Evolutionary conservation across 2,797 vertebrate genomes (phyloP), one percentile per base, ranked within the genome.

Genomic region (Esox masquinongy): DNA sequence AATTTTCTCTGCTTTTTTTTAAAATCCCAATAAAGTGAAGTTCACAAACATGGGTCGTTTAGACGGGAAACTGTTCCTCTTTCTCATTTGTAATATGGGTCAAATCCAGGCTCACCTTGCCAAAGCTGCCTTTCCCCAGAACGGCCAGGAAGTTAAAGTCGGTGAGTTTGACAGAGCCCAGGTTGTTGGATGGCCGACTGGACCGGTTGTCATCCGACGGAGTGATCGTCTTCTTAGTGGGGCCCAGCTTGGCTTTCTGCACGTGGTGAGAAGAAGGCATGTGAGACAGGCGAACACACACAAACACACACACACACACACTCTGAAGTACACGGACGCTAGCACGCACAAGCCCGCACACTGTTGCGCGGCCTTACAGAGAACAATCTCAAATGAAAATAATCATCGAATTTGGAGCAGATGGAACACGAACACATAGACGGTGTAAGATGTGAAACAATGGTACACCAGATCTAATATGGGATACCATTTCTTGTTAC

Each of bases 191-290:
- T 0, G 94, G 93, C 51, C 92, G 79, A 69, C 63, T 90, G 70
- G 93, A 88, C 66, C 68, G 90, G 80, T 85, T 83, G 78, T 96
- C 94, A 34, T 96, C 96, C 0, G 93, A 86, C 59, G 97, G 94
- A 19, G 91, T 93, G 87, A 95, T 95, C 70, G 92, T 94, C 93
- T 97, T 98, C 88, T 98, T 97, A 73, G 92, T 90, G 1, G 97
- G 98, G 59, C 97, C 98, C 39, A 99, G 94, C 91, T 93, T 97
- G 91, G 97, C 97, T 96, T 98, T 98, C 97, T 99, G 91, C 79
- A 89, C 77, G 85, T 90, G 79, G 86, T 80, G 63, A 49, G 83
- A 76, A 89, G 83, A 89, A 83, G 14, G 51, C 73, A 69, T 85
- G 31, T 83, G 74, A 79, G 39, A 76, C 51, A 56, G 47, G 56